phyloP scores from a whole-genome alignment of 2,797 vertebrate genomes.

The Xyrichtys novacula region DNA sequence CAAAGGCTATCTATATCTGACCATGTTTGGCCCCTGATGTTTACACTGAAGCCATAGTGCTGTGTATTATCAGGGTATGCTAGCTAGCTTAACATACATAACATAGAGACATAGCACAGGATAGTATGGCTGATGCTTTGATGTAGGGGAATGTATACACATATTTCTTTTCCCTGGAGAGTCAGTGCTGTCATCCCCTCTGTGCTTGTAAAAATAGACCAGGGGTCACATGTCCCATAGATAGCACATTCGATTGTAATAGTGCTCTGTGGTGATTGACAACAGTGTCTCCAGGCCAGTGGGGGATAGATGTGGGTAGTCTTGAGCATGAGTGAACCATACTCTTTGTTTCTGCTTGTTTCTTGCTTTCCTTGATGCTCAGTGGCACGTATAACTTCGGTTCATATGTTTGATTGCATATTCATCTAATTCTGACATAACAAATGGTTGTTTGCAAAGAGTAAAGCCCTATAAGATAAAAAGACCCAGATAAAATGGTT shows the following conservation, averaged over 20 bases:
- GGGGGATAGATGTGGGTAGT: conserved; percentile 25
- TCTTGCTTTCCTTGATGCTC: conserved; percentile 4
- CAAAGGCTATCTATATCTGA: conserved; percentile 45
- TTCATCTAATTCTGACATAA: background rate
- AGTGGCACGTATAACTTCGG: conserved; percentile 22
- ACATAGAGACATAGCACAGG: conserved; percentile 40
- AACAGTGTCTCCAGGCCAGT: conserved; percentile 47
- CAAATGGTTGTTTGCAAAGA: conserved; percentile 7
- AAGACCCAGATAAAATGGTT: conserved; percentile 13
- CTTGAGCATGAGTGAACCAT: conserved; percentile 14
- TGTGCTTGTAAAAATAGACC: conserved; percentile 79
- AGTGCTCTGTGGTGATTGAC: conserved; percentile 65
- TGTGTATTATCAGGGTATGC: conserved; percentile 37
- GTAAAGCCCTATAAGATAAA: conserved; percentile 7
- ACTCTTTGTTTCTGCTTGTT: background rate
- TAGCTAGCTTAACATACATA: conserved; percentile 57
- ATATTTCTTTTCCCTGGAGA: conserved; percentile 58
- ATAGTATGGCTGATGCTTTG: conserved; percentile 65
- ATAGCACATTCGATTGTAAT: conserved; percentile 77
- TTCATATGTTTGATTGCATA: background rate
- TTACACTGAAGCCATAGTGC: conserved; percentile 20
- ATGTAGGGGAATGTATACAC: conserved; percentile 61
- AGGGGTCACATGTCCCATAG: conserved; percentile 75
- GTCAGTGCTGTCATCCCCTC: conserved; percentile 75
- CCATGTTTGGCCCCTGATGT: conserved; percentile 30